phyloP scores from a whole-genome alignment of 2,113 vertebrate species.

The Sylvicapra grimmia region DNA sequence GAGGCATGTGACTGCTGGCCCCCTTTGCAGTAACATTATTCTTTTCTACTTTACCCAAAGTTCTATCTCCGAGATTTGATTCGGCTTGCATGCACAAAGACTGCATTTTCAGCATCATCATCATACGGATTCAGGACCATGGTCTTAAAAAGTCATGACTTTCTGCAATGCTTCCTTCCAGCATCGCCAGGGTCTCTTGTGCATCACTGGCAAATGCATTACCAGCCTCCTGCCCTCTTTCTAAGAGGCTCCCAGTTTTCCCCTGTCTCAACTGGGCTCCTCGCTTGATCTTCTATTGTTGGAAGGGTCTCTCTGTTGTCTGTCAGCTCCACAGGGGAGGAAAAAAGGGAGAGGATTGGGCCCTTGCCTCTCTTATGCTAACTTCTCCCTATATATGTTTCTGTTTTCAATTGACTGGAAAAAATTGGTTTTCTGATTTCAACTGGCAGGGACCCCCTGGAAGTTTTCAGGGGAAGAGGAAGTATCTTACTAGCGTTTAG shows the following conservation, averaged over 20 bases:
- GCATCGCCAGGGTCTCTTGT: accelerated
- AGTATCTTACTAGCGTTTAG: neutral
- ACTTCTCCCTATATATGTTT: neutral
- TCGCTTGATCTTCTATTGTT: neutral
- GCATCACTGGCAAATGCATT: accelerated
- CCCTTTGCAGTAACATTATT: neutral
- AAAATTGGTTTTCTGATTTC: neutral
- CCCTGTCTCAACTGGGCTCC: neutral
- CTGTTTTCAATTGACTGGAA: neutral
- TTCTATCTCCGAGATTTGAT: neutral
- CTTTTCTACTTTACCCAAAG: neutral
- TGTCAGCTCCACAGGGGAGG: neutral
- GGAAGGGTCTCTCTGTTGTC: neutral
- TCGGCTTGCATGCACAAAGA: accelerated
- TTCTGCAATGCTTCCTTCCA: neutral
- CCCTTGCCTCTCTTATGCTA: neutral
- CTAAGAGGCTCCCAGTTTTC: accelerated
- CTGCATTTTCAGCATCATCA: neutral
- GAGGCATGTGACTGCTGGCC: neutral
- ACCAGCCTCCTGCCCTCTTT: neutral
- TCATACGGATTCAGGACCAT: neutral
- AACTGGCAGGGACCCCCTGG: neutral
- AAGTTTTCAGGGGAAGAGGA: neutral
- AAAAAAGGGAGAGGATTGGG: neutral
- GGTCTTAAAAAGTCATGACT: too few relatives aligned